Base-by-base conservation (phyloP, 1,140 invertebrate genomes). In the Macrotrachela quadricornifera region DNA sequence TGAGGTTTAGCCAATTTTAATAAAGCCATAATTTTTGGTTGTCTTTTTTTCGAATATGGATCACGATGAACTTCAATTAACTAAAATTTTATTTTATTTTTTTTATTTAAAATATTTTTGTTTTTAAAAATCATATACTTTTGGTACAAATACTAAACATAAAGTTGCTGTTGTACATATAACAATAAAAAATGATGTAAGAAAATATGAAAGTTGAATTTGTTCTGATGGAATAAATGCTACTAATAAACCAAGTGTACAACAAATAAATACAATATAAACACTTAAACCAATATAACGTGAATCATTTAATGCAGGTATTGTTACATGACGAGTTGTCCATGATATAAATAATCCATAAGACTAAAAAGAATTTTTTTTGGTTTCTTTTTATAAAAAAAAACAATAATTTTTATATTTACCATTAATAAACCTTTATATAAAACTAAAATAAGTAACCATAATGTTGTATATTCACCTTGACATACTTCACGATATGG, bases 251-350 rank as follows among this genome's bases (percentile, higher is more conserved):
- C 91, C 92, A 62, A 90, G 85, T 41, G 94, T 79, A 68, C 92
- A 96, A 80, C 95, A 95, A 60, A 97, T 92, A 43, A 96, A 85
- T 21, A 95, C 87, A 68, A 95, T 96, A 72, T 99, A 99, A 4
- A 97, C 91, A 47, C 84, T 88, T 73, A 97, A 81, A 9, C 75
- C 75, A 60, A 96, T 91, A 69, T 95, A 91, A 64, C 95, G 91
- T 58, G 86, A 92, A 73, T 97, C 92, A 68, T 97, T 97, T 46
- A 97, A 73, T 1, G 92, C 92, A 8, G 91, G 88, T 57, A 97
- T 95, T 49, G 81, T 91, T 45, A 97, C 92, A 66, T 92, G 82
- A 1, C 92, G 75, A 0, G 92, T 99, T 72, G 97, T 91, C 91
- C 92, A 99, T 1, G 92, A 92, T 45, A 97, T 72, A 68, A 97